Percentiles rank a stretch among this genome's conserved stretches.
Conservation (phyloP, 1,140 invertebrate genomes). For the Drosophila parvula region DNA sequence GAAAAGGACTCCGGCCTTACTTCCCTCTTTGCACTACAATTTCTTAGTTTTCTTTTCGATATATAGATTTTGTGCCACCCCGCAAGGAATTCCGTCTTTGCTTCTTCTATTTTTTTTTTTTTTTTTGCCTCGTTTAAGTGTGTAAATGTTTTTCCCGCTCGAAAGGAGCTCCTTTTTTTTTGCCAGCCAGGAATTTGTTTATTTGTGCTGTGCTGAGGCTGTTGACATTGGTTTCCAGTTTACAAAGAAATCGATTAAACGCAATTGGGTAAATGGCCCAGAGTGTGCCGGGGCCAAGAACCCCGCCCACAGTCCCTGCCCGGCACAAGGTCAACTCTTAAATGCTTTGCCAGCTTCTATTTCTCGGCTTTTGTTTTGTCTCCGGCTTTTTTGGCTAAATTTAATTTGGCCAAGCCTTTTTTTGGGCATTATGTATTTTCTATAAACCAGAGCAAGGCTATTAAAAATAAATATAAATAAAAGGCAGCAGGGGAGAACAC, state of each 20-base stretch:
- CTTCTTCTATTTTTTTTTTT: constrained; percentile 3
- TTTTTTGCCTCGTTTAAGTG: constrained; percentile 58
- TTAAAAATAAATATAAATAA: constrained; percentile 20
- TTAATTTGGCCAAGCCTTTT: constrained; percentile 19
- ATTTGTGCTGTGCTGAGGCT: constrained; percentile 42
- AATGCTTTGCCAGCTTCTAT: constrained; percentile 43
- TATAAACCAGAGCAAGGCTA: neutral
- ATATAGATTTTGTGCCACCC: constrained; percentile 54
- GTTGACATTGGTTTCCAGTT: constrained; percentile 70
- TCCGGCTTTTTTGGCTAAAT: constrained; percentile 39
- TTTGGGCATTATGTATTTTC: constrained; percentile 11
- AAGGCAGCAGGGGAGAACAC: neutral
- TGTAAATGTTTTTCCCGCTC: constrained; percentile 59
- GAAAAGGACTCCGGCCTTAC: constrained; percentile 18
- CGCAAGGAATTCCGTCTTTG: constrained; percentile 31
- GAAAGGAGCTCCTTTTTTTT: constrained; percentile 55
- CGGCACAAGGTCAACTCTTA: constrained; percentile 61
- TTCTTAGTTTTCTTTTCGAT: constrained; percentile 57
- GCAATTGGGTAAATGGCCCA: constrained; percentile 66
- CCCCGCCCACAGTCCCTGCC: constrained; percentile 21
- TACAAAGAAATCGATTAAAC: constrained; percentile 71
- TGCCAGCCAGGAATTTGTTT: constrained; percentile 46
- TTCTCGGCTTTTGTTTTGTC: constrained; percentile 20
- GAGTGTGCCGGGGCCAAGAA: constrained; percentile 27
- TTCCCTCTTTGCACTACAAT: constrained; percentile 46